These are phyloP conservation scores for Rhagoletis zephyria DNA, from an alignment of 1,140 invertebrate species.

Conservation along the genomic window DNA sequence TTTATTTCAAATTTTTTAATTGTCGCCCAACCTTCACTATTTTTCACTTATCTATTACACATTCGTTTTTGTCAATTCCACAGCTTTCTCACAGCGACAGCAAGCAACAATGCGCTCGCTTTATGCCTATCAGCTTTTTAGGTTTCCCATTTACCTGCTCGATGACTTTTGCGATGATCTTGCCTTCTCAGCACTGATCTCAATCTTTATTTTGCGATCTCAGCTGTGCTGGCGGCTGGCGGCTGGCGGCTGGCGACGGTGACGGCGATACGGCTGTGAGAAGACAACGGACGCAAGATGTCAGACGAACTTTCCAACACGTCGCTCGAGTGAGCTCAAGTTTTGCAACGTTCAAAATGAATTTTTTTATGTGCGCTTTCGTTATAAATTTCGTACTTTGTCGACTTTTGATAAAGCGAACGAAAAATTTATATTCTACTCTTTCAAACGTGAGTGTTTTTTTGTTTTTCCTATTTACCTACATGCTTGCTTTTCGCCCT, in stretches of 20 bases:
- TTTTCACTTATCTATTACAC: slow-evolving; percentile 26
- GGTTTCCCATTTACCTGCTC: slow-evolving; percentile 14
- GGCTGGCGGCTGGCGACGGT: background rate
- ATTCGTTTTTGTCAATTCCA: background rate
- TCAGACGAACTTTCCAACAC: background rate
- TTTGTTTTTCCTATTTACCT: background rate
- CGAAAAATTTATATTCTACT: background rate
- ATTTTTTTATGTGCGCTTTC: slow-evolving; percentile 10
- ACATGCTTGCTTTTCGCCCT: background rate
- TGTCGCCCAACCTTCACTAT: slow-evolving; percentile 4
- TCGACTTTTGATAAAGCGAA: slow-evolving; percentile 20
- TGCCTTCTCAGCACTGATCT: background rate
- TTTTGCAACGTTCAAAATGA: slow-evolving; percentile 39
- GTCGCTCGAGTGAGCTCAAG: background rate
- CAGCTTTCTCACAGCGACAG: background rate
- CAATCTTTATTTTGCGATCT: slow-evolving; percentile 40
- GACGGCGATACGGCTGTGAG: background rate
- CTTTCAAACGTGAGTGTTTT: background rate
- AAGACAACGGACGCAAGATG: background rate
- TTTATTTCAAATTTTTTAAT: background rate
- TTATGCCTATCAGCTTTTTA: background rate
- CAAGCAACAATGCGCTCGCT: background rate
- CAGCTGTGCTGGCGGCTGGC: background rate
- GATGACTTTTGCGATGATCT: slow-evolving; percentile 41
- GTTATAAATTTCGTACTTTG: slow-evolving; percentile 17